Evolutionary conservation across 2,797 vertebrate species (phyloP).

Genomic region (Myripristis murdjan): DNA sequence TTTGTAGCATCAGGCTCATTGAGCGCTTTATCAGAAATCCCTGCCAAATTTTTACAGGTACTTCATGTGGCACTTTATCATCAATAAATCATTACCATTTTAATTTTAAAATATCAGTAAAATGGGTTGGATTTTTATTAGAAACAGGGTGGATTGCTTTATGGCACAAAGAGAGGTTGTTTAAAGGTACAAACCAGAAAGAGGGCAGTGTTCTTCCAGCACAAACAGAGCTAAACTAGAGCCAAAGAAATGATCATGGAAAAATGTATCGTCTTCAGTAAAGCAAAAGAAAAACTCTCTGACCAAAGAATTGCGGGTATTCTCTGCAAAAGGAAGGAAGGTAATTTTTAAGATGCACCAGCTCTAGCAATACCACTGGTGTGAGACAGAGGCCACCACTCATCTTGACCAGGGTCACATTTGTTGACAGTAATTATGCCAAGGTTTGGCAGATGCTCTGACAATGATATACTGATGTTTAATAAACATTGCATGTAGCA

Average conservation of each 20-base stretch:
- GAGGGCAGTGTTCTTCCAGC: not conserved
- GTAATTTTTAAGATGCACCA: conserved; percentile 35
- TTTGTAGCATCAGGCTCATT: no score
- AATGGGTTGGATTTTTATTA: no score
- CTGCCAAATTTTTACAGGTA: not conserved
- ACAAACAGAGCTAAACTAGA: conserved; percentile 1
- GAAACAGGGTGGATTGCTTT: no score
- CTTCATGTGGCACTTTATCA: conserved; percentile 34
- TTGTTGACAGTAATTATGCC: no score
- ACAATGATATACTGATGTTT: no score
- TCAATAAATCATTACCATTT: conserved; percentile 12
- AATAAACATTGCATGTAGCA: no score
- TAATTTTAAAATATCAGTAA: not conserved
- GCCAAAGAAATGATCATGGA: conserved; percentile 8
- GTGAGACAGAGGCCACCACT: not conserved
- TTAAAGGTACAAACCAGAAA: conserved; percentile 16
- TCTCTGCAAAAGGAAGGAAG: conserved; percentile 24
- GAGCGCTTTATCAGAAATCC: no score
- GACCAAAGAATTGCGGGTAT: conserved; percentile 42
- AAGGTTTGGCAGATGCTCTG: no score
- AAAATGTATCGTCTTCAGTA: conserved; percentile 19
- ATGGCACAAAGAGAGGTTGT: not conserved
- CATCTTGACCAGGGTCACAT: no score
- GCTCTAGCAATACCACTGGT: conserved; percentile 16
- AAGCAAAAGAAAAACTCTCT: conserved; percentile 36